Base-by-base conservation (phyloP, 1,140 invertebrate genomes). In the Saccostrea echinata region DNA sequence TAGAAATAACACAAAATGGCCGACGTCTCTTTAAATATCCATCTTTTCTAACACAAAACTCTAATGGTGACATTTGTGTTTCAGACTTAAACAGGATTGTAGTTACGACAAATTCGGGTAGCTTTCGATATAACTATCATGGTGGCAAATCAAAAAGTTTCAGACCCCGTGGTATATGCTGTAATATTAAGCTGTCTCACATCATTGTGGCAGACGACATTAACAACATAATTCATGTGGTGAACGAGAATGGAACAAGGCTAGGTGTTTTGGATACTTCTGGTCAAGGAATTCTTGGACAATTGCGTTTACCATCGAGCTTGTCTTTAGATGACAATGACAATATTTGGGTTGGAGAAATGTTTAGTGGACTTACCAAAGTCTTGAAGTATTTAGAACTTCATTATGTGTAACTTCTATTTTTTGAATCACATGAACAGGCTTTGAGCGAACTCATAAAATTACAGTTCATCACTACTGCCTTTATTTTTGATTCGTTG, bases 201-300 rank as follows among this genome's bases (percentile, higher is more conserved):
- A 71, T 71, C 30, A 71, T 71, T 71, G 68, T 71, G 27, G 68
- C 68, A 71, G 68, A 71, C 27, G 27, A 71, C 68, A 33, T 71
- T 11, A 71, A 71, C 68, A 71, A 71, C 27, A 16, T 71, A 27
- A 71, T 71, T 71, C 27, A 71, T 33, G 68, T 71, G 24, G 68
- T 71, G 3, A 71, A 71, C 68, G 68, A 71, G 13, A 71, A 33
- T 33, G 68, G 68, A 3, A 33, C 68, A 71, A 30, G 30, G 68
- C 68, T 30, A 11, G 13, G 68, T 33, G 68, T 30, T 2, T 27
- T 71, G 30, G 68, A 71, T 30, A 71, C 68, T 24, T 71, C 68
- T 8, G 68, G 68, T 12, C 68, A 71, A 71, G 68, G 68, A 71
- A 8, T 71, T 71, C 68, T 71, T n/a, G 68, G 68, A 71, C 68